phyloP scores from a whole-genome alignment of 2,113 vertebrate genomes.

The Xiphophorus maculatus region DNA sequence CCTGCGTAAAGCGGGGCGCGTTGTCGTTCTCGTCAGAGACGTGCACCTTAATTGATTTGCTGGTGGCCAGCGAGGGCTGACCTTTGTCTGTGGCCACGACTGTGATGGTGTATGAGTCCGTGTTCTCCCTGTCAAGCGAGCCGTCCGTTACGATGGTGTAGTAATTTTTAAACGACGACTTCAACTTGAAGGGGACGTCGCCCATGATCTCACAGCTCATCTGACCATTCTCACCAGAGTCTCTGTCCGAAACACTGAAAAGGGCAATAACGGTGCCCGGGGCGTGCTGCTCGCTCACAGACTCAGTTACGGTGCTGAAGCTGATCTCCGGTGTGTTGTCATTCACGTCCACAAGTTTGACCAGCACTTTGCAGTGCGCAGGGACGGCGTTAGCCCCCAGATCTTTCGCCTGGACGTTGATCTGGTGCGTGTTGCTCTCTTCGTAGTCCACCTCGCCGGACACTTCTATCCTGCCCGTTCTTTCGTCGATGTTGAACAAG shows the following conservation, averaged over 20 bases:
- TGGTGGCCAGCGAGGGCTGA: constrained; percentile 87
- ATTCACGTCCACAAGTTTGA: constrained; percentile 93
- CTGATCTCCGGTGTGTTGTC: constrained; percentile 97
- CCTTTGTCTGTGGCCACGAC: constrained; percentile 93
- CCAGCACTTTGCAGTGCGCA: constrained; percentile 96
- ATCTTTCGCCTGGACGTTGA: constrained; percentile 96
- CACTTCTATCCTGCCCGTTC: constrained; percentile 92
- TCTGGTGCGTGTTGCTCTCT: constrained; percentile 92
- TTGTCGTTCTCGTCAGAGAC: constrained; percentile 98
- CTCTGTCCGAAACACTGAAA: constrained; percentile 95
- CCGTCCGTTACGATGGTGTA: constrained; percentile 96
- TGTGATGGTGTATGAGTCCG: constrained; percentile 90
- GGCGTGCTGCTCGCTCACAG: constrained; percentile 92
- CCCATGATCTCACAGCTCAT: constrained; percentile 92
- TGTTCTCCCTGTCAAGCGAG: constrained; percentile 89
- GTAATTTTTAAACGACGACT: constrained; percentile 95
- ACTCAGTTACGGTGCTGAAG: constrained; percentile 96
- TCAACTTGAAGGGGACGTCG: constrained; percentile 94
- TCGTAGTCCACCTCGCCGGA: constrained; percentile 94
- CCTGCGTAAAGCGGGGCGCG: constrained; percentile 91
- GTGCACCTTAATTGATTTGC: constrained; percentile 93
- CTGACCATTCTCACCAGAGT: constrained; percentile 94
- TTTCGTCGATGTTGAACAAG: constrained; percentile 86
- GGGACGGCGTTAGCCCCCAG: constrained; percentile 95
- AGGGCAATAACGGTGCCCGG: constrained; percentile 95